These are phyloP conservation scores for Chinchilla lanigera DNA, from an alignment of 2,113 vertebrate species.

Conservation along the genomic window DNA sequence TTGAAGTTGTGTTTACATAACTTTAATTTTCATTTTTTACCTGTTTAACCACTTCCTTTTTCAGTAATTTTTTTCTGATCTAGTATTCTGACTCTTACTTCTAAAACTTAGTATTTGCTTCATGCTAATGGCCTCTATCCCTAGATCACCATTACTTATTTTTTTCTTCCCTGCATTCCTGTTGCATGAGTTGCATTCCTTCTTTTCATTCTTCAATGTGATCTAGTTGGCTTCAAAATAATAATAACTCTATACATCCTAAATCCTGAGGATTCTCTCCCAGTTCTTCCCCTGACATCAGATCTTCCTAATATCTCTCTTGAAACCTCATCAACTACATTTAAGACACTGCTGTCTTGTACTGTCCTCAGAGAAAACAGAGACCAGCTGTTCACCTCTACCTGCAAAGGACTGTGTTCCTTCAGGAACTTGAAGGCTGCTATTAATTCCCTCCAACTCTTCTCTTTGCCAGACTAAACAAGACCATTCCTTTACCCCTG, in stretches of 20 bases:
- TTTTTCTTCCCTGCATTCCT: background rate
- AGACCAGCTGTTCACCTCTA: conserved; percentile 75
- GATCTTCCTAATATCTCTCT: conserved; percentile 47
- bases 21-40: background rate
- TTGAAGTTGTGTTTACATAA: background rate
- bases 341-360: background rate
- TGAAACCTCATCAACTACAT: background rate
- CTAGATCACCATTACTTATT: background rate
- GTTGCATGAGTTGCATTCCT: background rate
- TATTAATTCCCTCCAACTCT: conserved; percentile 67
- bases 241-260: background rate
- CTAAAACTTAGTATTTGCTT: conserved; percentile 35
- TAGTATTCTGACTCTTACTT: conserved; percentile 11
- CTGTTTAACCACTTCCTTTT: background rate
- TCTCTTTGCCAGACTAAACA: conserved; percentile 77
- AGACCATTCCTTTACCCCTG: conserved; percentile 55
- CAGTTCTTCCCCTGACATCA: background rate
- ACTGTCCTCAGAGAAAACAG: conserved; percentile 67
- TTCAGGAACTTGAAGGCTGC: conserved; percentile 64
- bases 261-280: conserved; percentile 22
- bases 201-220: conserved; percentile 52
- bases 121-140: background rate
- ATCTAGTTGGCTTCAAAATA: conserved; percentile 4
- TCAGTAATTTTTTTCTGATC: background rate
- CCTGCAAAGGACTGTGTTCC: conserved; percentile 75